phyloP scores from a whole-genome alignment of 1,140 invertebrate genomes.

The Belonocnema kinseyi region DNA sequence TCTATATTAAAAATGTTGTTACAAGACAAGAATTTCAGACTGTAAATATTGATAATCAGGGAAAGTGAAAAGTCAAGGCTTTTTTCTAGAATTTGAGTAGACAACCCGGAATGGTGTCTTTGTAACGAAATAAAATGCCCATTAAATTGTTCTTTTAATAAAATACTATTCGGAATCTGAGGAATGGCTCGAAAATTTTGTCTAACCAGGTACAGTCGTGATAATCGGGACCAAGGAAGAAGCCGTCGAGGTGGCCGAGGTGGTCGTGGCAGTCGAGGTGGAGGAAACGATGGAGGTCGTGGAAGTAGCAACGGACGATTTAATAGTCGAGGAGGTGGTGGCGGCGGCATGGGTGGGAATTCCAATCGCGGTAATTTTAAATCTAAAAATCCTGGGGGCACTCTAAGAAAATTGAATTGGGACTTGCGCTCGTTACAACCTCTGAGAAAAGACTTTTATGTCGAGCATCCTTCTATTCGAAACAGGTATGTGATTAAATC shows the following conservation, averaged over 20 bases:
- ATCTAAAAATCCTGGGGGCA: conserved; percentile 74
- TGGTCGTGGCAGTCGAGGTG: conserved; percentile 58
- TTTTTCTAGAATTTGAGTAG: no score
- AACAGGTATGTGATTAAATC: conserved; percentile 67
- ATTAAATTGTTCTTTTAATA: background rate
- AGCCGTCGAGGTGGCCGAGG: conserved; percentile 62
- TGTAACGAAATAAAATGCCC: no score
- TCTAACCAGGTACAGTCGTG: conserved; percentile 14
- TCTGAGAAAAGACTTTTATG: conserved; percentile 85
- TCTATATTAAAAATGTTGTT: no score
- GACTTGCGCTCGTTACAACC: conserved; percentile 78
- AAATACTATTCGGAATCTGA: background rate
- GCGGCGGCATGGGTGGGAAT: conserved; percentile 58
- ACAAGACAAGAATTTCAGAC: no score
- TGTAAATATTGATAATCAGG: no score
- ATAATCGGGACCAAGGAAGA: conserved; percentile 35
- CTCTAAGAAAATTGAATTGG: conserved; percentile 80
- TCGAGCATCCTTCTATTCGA: conserved; percentile 78
- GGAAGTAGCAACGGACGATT: conserved; percentile 61
- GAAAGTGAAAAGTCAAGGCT: no score
- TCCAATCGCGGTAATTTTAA: conserved; percentile 48
- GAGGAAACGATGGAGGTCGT: conserved; percentile 43
- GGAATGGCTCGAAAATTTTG: background rate
- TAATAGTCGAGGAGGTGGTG: conserved; percentile 70
- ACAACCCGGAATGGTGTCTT: no score